Conservation (phyloP, 2,888 invertebrate species). For the Lydus trimaculatus region DNA sequence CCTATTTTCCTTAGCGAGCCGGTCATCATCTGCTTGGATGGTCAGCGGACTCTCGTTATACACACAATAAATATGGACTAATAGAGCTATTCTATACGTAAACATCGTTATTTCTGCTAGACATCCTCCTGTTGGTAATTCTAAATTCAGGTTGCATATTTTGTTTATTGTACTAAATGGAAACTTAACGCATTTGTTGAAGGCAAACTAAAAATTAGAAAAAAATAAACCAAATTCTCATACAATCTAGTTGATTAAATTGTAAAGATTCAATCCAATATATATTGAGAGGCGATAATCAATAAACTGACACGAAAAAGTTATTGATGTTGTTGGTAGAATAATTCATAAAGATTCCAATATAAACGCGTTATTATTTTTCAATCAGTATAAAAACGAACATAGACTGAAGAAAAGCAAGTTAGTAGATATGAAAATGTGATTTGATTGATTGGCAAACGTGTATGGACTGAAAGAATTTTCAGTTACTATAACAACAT, state of each 20-base stretch:
- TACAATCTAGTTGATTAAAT: constrained; percentile 36
- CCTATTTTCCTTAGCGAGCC: constrained; percentile 50
- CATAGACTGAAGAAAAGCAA: constrained; percentile 54
- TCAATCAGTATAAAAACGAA: constrained; percentile 57
- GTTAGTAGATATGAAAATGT: constrained; percentile 58
- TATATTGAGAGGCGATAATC: constrained; percentile 33
- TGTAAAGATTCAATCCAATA: constrained; percentile 32
- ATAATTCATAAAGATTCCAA: constrained; percentile 57
- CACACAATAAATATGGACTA: constrained; percentile 59
- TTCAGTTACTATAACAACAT: not conserved
- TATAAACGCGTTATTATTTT: constrained; percentile 59
- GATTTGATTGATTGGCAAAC: constrained; percentile 58
- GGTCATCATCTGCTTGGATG: constrained; percentile 53
- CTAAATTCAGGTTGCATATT: constrained; percentile 44
- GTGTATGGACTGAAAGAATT: constrained; percentile 54
- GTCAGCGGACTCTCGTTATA: constrained; percentile 53
- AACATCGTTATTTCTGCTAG: constrained; percentile 59
- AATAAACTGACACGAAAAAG: constrained; percentile 49
- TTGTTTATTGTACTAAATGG: constrained; percentile 47
- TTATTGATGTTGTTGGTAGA: constrained; percentile 55
- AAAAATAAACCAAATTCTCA: not conserved
- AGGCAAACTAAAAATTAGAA: not conserved
- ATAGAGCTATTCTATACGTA: constrained; percentile 58
- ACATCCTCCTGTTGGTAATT: constrained; percentile 46
- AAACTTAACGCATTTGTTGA: not conserved